Evolutionary conservation across 2,888 invertebrate genomes (phyloP), one percentile per base, ranked within the genome.

Genomic region (Ennomos quercinarius): DNA sequence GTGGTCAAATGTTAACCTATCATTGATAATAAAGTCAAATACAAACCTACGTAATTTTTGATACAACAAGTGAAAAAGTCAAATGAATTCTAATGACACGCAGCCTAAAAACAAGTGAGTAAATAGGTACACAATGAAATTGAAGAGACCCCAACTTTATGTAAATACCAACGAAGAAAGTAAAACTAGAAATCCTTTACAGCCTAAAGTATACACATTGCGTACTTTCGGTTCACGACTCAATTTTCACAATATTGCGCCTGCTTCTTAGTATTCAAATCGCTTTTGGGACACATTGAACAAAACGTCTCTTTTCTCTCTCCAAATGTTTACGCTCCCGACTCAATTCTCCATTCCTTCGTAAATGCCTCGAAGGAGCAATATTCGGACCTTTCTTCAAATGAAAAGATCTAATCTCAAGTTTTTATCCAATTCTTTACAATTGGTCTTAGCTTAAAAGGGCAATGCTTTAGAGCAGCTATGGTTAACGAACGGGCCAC

Each of bases 351-450:
- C 71, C 62, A 66, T 79, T 81, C 73, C 73, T 71, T 57, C 70
- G 70, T 74, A 80, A 84, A 77, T 68, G 77, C 77, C 83, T 78
- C 81, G 37, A 54, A 74, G 83, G 83, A 75, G 77, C 83, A 78
- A 84, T 85, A 80, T 71, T 86, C 77, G 83, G 81, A 83, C 84
- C 83, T 81, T 84, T 82, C 74, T 65, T 77, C 76, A 82, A 84
- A 86, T 84, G 83, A 84, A 82, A 82, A 86, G 86, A 86, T 86
- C 81, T 82, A 80, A 86, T 86, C 86, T 85, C 57, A 73, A 76
- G 72, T 81, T 83, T 83, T 81, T 79, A 80, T 81, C 75, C 81
- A 67, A 83, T 81, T 81, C 81, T 81, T 80, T 80, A 79, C 77
- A 81, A 82, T 81, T 77, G 80, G 70, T 68, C 70, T 72, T 50